Evolutionary conservation across 2,797 vertebrate species (phyloP).

Genomic region (Esox lucius): DNA sequence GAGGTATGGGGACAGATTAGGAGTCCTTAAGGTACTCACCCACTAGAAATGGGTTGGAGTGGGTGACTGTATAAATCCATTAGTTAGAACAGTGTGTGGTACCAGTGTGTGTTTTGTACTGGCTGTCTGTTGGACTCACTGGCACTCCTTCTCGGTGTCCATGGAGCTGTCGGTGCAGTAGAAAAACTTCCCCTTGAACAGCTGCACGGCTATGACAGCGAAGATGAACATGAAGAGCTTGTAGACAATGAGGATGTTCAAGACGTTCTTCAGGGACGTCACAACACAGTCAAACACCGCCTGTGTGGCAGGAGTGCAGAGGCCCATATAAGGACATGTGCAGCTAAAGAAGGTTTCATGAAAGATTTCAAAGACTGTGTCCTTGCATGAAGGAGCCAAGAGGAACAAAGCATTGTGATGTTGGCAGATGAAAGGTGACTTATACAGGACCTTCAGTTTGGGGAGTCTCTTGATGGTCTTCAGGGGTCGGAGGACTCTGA

Average conservation of each 20-base stretch:
- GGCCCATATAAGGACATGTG: neutral
- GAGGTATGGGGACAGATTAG: neutral
- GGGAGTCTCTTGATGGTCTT: conserved; percentile 99
- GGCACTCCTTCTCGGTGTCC: conserved; percentile 95
- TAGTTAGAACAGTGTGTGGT: neutral
- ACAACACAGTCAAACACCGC: conserved; percentile 99
- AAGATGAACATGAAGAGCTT: conserved; percentile 99
- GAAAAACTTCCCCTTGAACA: conserved; percentile 98
- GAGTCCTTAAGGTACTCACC: neutral
- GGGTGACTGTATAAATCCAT: neutral
- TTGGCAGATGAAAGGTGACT: neutral
- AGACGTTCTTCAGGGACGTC: conserved; percentile 96
- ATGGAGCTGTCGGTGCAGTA: conserved; percentile 97
- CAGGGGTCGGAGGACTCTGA: conserved; percentile 91
- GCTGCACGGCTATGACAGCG: conserved; percentile 96
- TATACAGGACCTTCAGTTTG: conserved; percentile 89
- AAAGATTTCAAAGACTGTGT: neutral
- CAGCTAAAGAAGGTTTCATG: neutral
- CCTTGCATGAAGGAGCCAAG: neutral
- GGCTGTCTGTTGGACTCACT: conserved; percentile 76
- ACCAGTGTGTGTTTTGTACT: neutral
- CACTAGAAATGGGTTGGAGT: neutral
- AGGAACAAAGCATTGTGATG: neutral
- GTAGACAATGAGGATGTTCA: conserved; percentile 99
- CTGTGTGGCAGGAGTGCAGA: conserved; percentile 61